These are phyloP conservation scores for Lingula anatina DNA, from an alignment of 2,888 invertebrate species.

Conservation along the genomic window DNA sequence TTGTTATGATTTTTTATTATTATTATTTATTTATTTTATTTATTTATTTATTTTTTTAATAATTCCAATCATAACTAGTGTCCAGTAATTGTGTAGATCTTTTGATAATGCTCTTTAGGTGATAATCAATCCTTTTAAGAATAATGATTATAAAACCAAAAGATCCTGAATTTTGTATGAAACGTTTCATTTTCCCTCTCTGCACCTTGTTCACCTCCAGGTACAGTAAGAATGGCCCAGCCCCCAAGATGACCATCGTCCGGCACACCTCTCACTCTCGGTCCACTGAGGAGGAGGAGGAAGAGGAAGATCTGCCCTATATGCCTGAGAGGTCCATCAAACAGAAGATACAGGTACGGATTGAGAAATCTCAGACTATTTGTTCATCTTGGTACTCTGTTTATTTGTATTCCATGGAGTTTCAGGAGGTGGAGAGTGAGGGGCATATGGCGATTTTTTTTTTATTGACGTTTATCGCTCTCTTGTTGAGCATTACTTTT, in stretches of 20 bases:
- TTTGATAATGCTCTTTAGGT: too few relatives aligned
- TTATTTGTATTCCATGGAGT: too few relatives aligned
- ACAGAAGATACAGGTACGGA: slow-evolving; percentile 39
- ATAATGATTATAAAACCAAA: too few relatives aligned
- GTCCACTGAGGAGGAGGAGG: slow-evolving; percentile 12
- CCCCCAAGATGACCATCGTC: slow-evolving; percentile 26
- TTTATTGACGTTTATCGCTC: too few relatives aligned
- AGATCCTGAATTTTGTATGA: neutral
- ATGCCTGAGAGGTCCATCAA: slow-evolving; percentile 24
- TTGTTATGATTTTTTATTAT: neutral
- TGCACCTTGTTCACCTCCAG: neutral
- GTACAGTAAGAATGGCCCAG: slow-evolving; percentile 5
- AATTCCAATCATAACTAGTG: neutral
- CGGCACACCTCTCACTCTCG: slow-evolving; percentile 28
- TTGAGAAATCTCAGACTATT: too few relatives aligned
- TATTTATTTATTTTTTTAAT: slow-evolving; percentile 1
- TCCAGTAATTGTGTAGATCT: too few relatives aligned
- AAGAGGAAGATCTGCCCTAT: slow-evolving; percentile 25
- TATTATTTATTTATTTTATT: neutral
- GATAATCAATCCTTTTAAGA: too few relatives aligned
- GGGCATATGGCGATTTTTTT: too few relatives aligned
- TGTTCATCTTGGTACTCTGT: too few relatives aligned
- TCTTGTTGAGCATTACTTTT: too few relatives aligned
- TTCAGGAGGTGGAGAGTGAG: too few relatives aligned
- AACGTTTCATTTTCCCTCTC: neutral